These are phyloP conservation scores for Temnothorax unifasciatus DNA, from an alignment of 2,888 invertebrate genomes.

Conservation along the genomic window DNA sequence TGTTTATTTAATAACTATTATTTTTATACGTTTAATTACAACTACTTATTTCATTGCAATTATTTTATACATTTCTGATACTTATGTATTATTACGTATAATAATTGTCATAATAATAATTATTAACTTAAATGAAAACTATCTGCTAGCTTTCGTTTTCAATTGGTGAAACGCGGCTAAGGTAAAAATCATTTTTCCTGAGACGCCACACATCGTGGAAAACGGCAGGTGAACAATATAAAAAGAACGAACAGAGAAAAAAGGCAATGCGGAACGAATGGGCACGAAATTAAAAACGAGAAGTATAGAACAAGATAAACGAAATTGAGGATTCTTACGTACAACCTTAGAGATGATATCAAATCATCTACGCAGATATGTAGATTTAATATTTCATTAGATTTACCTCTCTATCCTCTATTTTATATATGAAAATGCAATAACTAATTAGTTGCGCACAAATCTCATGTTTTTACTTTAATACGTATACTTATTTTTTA, in stretches of 20 bases:
- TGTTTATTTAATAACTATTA: neutral
- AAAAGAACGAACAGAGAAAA: neutral
- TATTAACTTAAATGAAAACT: neutral
- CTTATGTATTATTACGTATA: neutral
- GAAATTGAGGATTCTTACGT: conserved; percentile 7
- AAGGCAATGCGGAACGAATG: neutral
- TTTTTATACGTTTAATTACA: neutral
- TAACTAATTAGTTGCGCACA: neutral
- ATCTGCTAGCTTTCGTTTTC: neutral
- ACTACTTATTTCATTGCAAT: neutral
- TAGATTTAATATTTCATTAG: neutral
- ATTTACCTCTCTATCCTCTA: neutral
- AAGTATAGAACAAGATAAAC: neutral
- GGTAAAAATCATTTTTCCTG: conserved; percentile 7
- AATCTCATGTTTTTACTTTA: neutral
- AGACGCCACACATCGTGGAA: neutral
- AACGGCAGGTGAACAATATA: neutral
- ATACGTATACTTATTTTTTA: neutral
- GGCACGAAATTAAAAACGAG: conserved; percentile 17
- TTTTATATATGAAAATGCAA: neutral
- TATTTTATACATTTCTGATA: neutral
- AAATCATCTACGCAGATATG: neutral
- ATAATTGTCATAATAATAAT: neutral
- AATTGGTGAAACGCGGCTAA: neutral
- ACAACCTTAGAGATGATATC: neutral